Base-by-base conservation (phyloP, 2,888 invertebrate genomes). In the Heteropelma amictum region DNA sequence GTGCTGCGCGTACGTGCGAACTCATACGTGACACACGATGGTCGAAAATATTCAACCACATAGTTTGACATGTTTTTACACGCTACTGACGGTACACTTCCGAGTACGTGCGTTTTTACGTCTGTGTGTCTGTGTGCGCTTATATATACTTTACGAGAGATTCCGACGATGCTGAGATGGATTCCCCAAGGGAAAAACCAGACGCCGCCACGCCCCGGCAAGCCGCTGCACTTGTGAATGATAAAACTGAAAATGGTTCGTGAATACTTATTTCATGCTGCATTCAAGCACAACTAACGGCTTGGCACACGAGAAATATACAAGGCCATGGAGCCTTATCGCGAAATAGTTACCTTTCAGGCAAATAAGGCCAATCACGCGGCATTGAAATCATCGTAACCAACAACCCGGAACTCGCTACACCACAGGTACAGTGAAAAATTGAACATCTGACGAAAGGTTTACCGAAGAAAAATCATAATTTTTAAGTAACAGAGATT, bases 221-320 rank as follows among this genome's bases (percentile, higher is more conserved):
- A 67, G 64, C 35, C 54, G 47, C 23, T 53, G 64, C 64, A 54
- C 69, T 51, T 53, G 28, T 63, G 73, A 68, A 58, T 58, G 64
- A 77, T 77, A 74, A 74, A 77, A 75, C 72, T 75, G 72, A 77
- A 75, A 75, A 77, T 77, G 74, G 68, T 61, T 68, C 58, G 76
- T 72, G 72, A 72, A 76, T 70, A 72, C 69, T 64, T 72, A 76
- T 76, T 72, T 53, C 72, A 64, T 69, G 40, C 23, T 53, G 23
- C 47, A 17, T 63, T 47, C 68, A 30, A 28, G 54, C 54, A 60
- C 69, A 58, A 17, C 45, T 67, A 54, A 33, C 54, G 28, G 19
- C 56, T 33, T 42, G 53, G 64, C 53, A 42, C 42, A 42, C 38
- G 64, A 28, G 42, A 21, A 40, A 40, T 19, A 38, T 21, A n/a